Base-by-base conservation (phyloP, 2,888 invertebrate genomes). In the Lysandra bellargus region DNA sequence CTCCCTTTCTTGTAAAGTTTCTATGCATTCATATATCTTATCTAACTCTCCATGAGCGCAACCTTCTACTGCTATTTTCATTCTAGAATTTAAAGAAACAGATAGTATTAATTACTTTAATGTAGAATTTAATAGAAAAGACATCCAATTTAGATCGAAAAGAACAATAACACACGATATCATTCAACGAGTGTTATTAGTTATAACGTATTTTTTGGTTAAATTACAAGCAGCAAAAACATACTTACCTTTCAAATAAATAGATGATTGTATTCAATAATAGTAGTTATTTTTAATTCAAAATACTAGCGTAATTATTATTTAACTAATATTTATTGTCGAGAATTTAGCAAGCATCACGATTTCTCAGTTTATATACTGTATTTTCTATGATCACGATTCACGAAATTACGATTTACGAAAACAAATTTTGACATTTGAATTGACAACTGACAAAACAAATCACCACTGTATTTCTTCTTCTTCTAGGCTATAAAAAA, bases 21-120 rank as follows among this genome's bases (percentile, higher is more conserved):
- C 93, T 79, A 99, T 95, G 1, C 98, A 96, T 81, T 98, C 97
- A 89, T 99, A 99, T 84, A 99, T 99, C 87, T 96, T 97, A 86
- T 99, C 99, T 81, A 99, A 94, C 90, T 99, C 99, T 2, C 99
- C 99, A 91, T 99, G 99, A 85, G 99, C 98, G 93, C 99, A 99
- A 79, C 99, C 99, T 95, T 99, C 99, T 0, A 99, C 95, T 0
- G 99, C 99, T 80, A 99, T 97, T 92, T 97, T 98, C 98, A 99
- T 98, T 86, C 86, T 76, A 9, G 5, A 53, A 30, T 44, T 4
- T 49, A 14, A 30, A 53, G 30, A 30, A 72, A 23, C 37, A 72
- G 33, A 33, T 72, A 33, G 7, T 14, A 12, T 72, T 72, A 14
- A 12, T 72, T 44, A 44, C 44, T 44, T 44, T 72, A 37, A 1